Evolutionary conservation across 2,113 vertebrate species (phyloP).

Genomic region (Pelmatolapia mariae): DNA sequence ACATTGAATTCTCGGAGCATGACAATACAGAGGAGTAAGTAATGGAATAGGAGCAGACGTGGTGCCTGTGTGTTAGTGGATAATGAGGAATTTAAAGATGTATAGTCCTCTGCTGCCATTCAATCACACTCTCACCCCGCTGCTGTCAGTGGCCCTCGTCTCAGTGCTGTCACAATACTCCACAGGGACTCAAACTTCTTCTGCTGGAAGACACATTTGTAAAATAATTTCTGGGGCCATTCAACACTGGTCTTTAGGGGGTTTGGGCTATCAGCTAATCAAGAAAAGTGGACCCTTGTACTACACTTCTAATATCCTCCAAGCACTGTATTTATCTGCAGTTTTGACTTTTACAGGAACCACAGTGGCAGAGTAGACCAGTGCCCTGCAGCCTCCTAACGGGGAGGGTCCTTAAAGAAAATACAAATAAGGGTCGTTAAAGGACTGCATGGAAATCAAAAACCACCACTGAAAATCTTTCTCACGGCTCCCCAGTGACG

Average conservation of each 20-base stretch:
- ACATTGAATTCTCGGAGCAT: slow-evolving; percentile 71
- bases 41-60: slow-evolving; percentile 66
- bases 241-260: not conserved
- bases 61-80: slow-evolving; percentile 61
- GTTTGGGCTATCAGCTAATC: not conserved
- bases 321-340: not conserved
- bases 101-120: slow-evolving; percentile 47
- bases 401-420: not conserved
- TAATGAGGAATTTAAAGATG: slow-evolving; percentile 70
- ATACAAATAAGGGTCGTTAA: not conserved
- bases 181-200: slow-evolving; percentile 5
- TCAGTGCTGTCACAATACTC: slow-evolving; percentile 29
- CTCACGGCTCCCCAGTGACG: not conserved
- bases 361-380: not conserved
- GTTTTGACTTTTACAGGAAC: not conserved
- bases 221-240: not conserved
- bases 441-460: not conserved
- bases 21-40: slow-evolving; percentile 64
- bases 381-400: not conserved
- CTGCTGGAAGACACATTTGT: not conserved
- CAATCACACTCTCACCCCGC: slow-evolving; percentile 39
- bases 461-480: not conserved
- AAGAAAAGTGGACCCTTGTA: not conserved
- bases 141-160: slow-evolving; percentile 24
- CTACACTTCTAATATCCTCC: not conserved